Evolutionary conservation across 2,888 invertebrate genomes (phyloP).

Genomic region (Dynastes hyllus): DNA sequence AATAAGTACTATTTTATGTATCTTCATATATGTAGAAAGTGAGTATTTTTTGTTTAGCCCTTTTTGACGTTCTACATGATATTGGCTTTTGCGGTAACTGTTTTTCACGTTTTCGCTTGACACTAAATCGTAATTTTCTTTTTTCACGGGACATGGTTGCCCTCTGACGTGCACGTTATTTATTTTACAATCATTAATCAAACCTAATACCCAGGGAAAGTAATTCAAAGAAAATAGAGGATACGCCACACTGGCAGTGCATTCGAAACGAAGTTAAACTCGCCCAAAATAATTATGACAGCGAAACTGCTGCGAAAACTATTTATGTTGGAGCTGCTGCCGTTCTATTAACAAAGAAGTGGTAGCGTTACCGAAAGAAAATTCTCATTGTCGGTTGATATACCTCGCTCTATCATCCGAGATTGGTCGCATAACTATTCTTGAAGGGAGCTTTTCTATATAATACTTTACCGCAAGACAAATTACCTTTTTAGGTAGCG

Average conservation of each 20-base stretch:
- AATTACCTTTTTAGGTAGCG: constrained; percentile 46
- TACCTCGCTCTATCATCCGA: constrained; percentile 17
- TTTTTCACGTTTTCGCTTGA: constrained; percentile 10
- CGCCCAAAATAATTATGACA: constrained; percentile 29
- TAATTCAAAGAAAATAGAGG: constrained; percentile 5
- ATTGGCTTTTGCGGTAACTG: constrained; percentile 28
- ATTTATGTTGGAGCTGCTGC: background rate
- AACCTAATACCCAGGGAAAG: constrained; percentile 20
- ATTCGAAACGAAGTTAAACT: background rate
- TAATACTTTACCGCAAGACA: constrained; percentile 39
- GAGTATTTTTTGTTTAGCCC: background rate
- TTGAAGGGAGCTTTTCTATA: constrained; percentile 37
- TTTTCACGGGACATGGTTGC: constrained; percentile 21
- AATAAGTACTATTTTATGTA: no score
- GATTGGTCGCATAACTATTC: constrained; percentile 38
- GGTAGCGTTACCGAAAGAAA: constrained; percentile 26
- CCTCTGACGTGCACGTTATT: constrained; percentile 20
- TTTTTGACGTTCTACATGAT: background rate
- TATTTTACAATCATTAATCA: constrained; percentile 35
- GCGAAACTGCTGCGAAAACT: constrained; percentile 5
- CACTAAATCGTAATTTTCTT: constrained; percentile 25
- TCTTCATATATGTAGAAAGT: no score
- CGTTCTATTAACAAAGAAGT: constrained; percentile 10
- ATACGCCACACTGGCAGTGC: background rate
- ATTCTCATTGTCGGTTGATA: constrained; percentile 34